Evolutionary conservation across 2,888 invertebrate genomes (phyloP), one percentile per base, ranked within the genome.

Genomic region (Synergus umbraculus): DNA sequence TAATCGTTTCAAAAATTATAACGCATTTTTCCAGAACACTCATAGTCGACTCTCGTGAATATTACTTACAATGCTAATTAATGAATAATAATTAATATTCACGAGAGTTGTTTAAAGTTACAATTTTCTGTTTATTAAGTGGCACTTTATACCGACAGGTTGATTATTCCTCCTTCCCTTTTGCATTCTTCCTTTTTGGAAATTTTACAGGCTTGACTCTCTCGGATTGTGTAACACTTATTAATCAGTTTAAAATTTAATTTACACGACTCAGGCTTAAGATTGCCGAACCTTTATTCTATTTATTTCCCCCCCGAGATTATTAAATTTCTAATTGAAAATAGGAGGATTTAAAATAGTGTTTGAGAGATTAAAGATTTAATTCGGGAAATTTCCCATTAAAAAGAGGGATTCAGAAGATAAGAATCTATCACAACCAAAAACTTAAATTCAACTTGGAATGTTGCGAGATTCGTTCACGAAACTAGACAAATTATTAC

Each of bases 401-500:
- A 22, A 12, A 60, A 60, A 22, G 4, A 60, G 22, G 12, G 22
- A 29, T 60, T 60, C 22, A 22, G 60, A 60, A 60, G 18, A 60
- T 60, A 22, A 9, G 18, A 2, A 22, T 13, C 22, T 60, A 60
- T 60, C 60, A 60, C 60, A 60, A 60, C 60, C 60, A 9, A 60
- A 37, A 37, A 15, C 46, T 15, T 29, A 13, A 22, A 1, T 49
- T 49, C 12, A 46, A 15, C 22, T 54, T 29, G 54, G 73, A 54
- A 73, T 54, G 54, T 73, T 46, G 8, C 43, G 37, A 73, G 15
- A 73, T 46, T 54, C 46, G 37, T 29, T 69, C 29, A 54, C 29
- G 15, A 73, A 73, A 73, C 54, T 54, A 54, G 54, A 73, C 54
- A 73, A 69, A 54, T 54, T 73, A 73, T 60, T 37, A 49, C 4